Evolutionary conservation across 2,888 invertebrate genomes (phyloP), one percentile per base, ranked within the genome.

Genomic region (Eurytoma californica): DNA sequence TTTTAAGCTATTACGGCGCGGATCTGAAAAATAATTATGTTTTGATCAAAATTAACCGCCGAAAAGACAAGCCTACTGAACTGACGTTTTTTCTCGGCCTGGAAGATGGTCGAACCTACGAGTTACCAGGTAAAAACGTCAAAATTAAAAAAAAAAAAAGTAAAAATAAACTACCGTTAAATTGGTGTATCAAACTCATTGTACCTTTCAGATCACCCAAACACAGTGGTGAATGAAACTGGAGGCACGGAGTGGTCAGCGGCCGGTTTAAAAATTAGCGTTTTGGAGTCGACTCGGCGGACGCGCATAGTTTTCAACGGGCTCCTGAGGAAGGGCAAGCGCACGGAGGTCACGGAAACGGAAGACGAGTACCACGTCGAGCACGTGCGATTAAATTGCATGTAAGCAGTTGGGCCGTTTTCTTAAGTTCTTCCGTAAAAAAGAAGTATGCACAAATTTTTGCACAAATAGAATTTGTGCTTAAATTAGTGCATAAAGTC

Each of bases 221-320:
- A 75, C 51, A 72, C 75, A 4, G 75, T 75, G 0, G 55, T 70
- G 3, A 60, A 16, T 13, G 49, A 67, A 9, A 4, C n/a, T 3
- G 63, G 16, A 28, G 49, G 47, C 7, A 55, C 55, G 14, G 28
- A 24, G 16, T 94, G 94, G 94, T 91, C 91, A 80, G 92, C 92
- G 0, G 92, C 91, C 20, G 94, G 93, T 0, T 87, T 96, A 57
- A 92, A 92, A 83, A 91, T 96, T 47, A 93, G 93, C 84, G 90
- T 93, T 58, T 84, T 94, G 61, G 93, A 95, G 84, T 92, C 94
- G 0, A 92, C 93, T 85, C 89, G 89, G 79, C 91, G 92, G 76
- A 92, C 94, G 91, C 92, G 95, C 84, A 91, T 96, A 20, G 88
- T 93, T 49, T 96, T 92, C 87, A 95, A 94, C 87, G 96, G 96